Conservation (phyloP, 1,140 invertebrate species). For the Pteromalus puparum region DNA sequence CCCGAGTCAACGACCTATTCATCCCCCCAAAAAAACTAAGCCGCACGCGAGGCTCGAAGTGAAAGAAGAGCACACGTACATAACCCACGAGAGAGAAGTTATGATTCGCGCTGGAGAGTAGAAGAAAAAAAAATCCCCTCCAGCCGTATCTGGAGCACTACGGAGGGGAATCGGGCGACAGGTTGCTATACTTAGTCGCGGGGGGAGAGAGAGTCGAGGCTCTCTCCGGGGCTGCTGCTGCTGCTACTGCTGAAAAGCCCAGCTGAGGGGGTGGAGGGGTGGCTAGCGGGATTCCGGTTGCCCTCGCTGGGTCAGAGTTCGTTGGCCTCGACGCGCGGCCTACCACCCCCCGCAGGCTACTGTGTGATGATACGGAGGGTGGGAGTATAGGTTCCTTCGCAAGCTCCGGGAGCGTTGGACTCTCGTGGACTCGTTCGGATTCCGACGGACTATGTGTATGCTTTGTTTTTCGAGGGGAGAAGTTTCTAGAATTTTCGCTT, state of each 20-base stretch:
- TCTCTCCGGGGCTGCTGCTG: background rate
- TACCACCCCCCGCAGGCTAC: background rate
- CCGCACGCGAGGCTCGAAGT: background rate
- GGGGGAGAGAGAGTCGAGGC: background rate
- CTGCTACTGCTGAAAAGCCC: background rate
- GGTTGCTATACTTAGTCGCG: conserved; percentile 63
- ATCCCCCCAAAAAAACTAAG: background rate
- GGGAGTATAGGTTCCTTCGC: background rate
- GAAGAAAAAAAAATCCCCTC: conserved; percentile 18
- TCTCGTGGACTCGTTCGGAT: conserved; percentile 16
- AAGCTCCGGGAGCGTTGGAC: background rate
- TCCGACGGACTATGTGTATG: background rate
- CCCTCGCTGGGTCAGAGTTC: conserved; percentile 69
- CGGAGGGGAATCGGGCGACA: conserved; percentile 54
- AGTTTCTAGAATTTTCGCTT: too few species aligned
- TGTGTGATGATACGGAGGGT: background rate
- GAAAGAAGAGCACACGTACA: background rate
- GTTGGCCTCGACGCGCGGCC: conserved; percentile 59
- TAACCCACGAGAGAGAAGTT: background rate
- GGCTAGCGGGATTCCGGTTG: conserved; percentile 55
- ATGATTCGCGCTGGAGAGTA: conserved; percentile 7
- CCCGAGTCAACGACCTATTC: background rate
- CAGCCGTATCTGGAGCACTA: conserved; percentile 59
- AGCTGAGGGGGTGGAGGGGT: conserved; percentile 50
- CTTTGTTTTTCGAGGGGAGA: background rate